These are phyloP conservation scores for Tadarida brasiliensis DNA, from an alignment of 2,797 vertebrate species.

Conservation along the genomic window DNA sequence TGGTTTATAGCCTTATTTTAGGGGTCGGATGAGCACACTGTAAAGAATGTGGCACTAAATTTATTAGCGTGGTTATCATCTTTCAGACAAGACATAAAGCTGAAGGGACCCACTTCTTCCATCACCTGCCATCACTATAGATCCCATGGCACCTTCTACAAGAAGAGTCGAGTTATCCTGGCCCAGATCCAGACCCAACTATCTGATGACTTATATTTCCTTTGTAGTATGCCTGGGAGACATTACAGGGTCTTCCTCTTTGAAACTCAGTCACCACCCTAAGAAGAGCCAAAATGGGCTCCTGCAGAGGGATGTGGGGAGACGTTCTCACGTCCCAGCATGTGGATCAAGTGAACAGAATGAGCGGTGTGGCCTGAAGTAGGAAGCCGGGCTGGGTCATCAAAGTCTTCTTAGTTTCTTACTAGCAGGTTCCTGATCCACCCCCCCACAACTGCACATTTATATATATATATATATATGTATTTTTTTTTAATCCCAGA, in stretches of 20 bases:
- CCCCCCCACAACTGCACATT: not conserved
- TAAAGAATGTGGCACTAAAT: conserved; percentile 78
- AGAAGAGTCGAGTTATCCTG: conserved; percentile 78
- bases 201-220: conserved; percentile 79
- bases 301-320: conserved; percentile 21
- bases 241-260: conserved; percentile 77
- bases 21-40: conserved; percentile 57
- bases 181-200: conserved; percentile 62
- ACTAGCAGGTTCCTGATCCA: not conserved
- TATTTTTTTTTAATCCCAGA: not conserved
- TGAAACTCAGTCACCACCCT: conserved; percentile 66
- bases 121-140: conserved; percentile 77
- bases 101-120: conserved; percentile 68
- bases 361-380: not conserved
- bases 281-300: conserved; percentile 57
- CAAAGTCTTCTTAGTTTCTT: not conserved
- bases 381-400: not conserved
- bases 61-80: conserved; percentile 78
- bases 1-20: conserved; percentile 76
- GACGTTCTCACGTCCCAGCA: conserved; percentile 54
- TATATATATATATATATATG: too few species aligned
- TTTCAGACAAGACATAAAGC: conserved; percentile 79
- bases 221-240: conserved; percentile 81
- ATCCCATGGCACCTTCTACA: conserved; percentile 78
- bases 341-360: conserved; percentile 66